phyloP scores from a whole-genome alignment of 2,888 invertebrate genomes.

The Tipula lateralis region DNA sequence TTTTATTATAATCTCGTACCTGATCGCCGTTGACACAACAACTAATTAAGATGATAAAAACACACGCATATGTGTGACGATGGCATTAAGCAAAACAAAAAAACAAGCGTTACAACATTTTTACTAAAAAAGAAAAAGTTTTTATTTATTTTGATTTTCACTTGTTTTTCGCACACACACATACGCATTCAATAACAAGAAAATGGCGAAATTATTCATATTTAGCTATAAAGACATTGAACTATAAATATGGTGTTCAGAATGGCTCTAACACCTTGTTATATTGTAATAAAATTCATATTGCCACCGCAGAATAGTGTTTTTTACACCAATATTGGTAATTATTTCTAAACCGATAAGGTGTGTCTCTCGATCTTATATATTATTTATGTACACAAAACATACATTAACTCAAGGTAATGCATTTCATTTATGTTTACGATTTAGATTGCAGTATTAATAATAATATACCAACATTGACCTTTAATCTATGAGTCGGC shows the following conservation, averaged over 20 bases:
- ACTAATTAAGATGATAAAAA: not conserved
- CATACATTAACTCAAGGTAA: constrained; percentile 5
- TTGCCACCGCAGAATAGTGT: not conserved
- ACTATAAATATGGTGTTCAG: not conserved
- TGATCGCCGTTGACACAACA: not conserved
- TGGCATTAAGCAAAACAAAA: too few relatives aligned
- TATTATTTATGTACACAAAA: not conserved
- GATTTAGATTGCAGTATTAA: not conserved
- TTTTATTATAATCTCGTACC: not conserved
- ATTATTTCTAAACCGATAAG: not conserved
- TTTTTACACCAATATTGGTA: not conserved
- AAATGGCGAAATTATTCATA: not conserved
- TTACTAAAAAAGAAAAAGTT: not conserved
- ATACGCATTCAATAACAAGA: not conserved
- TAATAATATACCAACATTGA: constrained; percentile 7
- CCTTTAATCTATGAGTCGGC: constrained; percentile 24
- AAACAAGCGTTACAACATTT: constrained; percentile 7
- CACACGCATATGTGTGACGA: not conserved
- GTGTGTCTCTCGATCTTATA: not conserved
- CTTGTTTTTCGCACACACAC: not conserved
- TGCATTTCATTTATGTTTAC: not conserved
- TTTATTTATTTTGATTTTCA: not conserved
- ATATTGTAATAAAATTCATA: not conserved
- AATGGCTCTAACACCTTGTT: not conserved
- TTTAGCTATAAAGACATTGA: not conserved